Base-by-base conservation (phyloP, 2,113 vertebrate species). In the Oenanthe melanoleuca region DNA sequence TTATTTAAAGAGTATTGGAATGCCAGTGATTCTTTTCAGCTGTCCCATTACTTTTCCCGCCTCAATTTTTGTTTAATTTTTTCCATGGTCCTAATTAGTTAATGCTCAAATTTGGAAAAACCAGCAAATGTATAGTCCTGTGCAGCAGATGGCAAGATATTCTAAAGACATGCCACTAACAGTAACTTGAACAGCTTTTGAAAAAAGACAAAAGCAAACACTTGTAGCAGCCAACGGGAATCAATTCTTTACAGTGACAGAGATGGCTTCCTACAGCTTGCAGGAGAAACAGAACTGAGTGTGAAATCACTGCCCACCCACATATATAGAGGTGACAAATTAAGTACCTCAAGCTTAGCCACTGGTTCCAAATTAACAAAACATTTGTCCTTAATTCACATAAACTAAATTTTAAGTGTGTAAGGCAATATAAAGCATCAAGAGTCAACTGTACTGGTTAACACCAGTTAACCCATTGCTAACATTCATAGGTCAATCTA, bases 21-120 rank as follows among this genome's bases (percentile, higher is more conserved):
- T 91, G 86, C 24, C 12, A 93, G 59, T 96, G 96, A 97, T 95
- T 96, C 63, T 90, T 97, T 97, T 96, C 97, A 97, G 95, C 96
- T 96, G 93, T 91, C 89, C 67, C 57, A 65, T 49, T 94, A 88
- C 88, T 88, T 92, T 31, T 10, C 38, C 31, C 55, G 64, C 44
- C 78, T 55, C 34, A 90, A 93, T 37, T 78, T 82, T 64, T 89
- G 85, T 82, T 96, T 97, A 92, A 95, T 96, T 95, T 96, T 94
- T 96, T 96, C 95, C 92, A 95, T 92, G 69, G 56, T 80, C 85
- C 53, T 89, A 89, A 92, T 95, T 92, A 95, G 50, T 38, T 71
- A 75, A 89, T 33, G 10, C 49, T 86, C 59, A 92, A 69, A 88
- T 90, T 79, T 67, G 73, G 79, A 86, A 96, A 88, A 95, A 49